Evolutionary conservation across 1,140 invertebrate species (phyloP), one percentile per base, ranked within the genome.

Genomic region (Thrips palmi): DNA sequence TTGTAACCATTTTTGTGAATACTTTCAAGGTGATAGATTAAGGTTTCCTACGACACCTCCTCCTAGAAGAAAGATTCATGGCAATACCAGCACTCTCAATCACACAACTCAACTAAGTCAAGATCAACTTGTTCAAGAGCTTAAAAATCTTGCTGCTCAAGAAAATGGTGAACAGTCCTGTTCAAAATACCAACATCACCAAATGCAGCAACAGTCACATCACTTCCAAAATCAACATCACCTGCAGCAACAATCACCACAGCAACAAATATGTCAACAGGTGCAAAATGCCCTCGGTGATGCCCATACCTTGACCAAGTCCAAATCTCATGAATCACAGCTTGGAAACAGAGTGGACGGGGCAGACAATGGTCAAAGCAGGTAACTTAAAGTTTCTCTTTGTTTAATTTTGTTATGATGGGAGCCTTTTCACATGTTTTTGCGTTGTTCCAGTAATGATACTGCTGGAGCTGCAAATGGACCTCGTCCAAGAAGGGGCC

Each of bases 301-400:
- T 45, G 54, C 59, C 19, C 68, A 67, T 53, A 71, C 81, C 12
- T 62, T 91, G 37, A 84, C 76, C 20, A 89, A 88, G 59, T 91
- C 85, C 37, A 83, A 84, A 50, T 91, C 86, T 21, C 84, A 91
- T 56, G 86, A 92, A 60, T 87, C 82, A 7, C 85, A 91, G 54
- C 63, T 91, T 17, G 77, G 44, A 11, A 51, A 49, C 36, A 49
- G 48, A 43, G 44, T 48, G 11, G 49, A 48, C 28, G 42, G 41
- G 12, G 45, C 44, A 24, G 41, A 43, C 20, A 44, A 41, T n/a
- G n/a, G n/a, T n/a, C 12, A 46, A 39, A 24, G 39, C 41, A 7
- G 27, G 30, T 2, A 21, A 22, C 27, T 21, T 18, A 19, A 11
- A 20, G 12, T 34, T 22, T 22, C 20, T 34, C 12, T 11, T 4